Conservation (phyloP, 2,888 invertebrate genomes). For the Criorhina ranunculi region DNA sequence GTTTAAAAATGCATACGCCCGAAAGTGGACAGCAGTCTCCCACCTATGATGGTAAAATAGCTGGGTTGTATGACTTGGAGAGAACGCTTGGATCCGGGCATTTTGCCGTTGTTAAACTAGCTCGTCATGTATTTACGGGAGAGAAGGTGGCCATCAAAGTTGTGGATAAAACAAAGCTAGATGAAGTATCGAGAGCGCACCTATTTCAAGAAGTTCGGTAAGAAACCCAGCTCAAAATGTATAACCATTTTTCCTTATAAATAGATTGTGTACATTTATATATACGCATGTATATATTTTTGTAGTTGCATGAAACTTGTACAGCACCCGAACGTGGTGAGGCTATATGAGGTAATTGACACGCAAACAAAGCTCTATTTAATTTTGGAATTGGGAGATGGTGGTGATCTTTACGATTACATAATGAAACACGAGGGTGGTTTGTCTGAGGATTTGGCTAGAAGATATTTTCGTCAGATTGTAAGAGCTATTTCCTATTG, state of each 20-base stretch:
- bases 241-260: conserved; percentile 46
- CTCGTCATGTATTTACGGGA: conserved; percentile 99
- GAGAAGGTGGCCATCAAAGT: conserved; percentile 99
- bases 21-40: conserved; percentile 70
- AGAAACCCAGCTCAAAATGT: conserved; percentile 63
- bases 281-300: conserved; percentile 46
- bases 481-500: conserved; percentile 99
- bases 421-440: conserved; percentile 98
- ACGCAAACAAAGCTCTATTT: conserved; percentile 98
- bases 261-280: conserved; percentile 40
- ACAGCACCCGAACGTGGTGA: conserved; percentile 99
- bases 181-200: conserved; percentile 97
- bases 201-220: conserved; percentile 95
- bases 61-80: conserved; percentile 98
- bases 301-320: conserved; percentile 98
- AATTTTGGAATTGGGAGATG: conserved; percentile 98
- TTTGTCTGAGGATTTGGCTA: conserved; percentile 91
- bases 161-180: conserved; percentile 99
- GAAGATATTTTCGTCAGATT: conserved; percentile 98
- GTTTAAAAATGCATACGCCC: conserved; percentile 72
- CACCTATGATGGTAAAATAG: conserved; percentile 94
- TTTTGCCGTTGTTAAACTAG: conserved; percentile 99
- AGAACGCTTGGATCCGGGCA: conserved; percentile 99
- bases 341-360: conserved; percentile 99
- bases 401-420: conserved; percentile 99